These are phyloP conservation scores for Falco cherrug DNA, from an alignment of 2,797 vertebrate genomes.

Conservation along the genomic window DNA sequence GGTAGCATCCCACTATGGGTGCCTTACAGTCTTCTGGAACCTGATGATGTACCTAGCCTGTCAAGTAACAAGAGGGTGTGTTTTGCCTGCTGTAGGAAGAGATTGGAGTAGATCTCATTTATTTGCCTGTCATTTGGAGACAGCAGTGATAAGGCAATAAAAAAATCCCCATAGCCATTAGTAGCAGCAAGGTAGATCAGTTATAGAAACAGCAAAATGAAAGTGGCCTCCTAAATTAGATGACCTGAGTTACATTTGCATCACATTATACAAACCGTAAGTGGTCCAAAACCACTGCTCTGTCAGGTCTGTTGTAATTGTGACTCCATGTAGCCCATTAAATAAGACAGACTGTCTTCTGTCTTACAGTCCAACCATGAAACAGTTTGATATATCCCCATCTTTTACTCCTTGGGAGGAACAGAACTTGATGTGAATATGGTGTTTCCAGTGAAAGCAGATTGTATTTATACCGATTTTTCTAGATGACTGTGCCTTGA, in stretches of 20 bases:
- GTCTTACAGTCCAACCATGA: neutral
- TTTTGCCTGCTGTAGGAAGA: neutral
- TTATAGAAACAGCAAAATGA: neutral
- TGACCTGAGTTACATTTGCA: neutral
- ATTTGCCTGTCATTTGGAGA: neutral
- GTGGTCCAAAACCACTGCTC: neutral
- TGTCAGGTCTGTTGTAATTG: neutral
- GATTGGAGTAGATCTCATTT: neutral
- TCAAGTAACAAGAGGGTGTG: neutral
- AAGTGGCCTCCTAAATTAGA: neutral
- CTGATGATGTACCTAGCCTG: too few species aligned
- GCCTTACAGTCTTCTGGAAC: neutral
- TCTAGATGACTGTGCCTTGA: neutral
- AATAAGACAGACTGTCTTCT: neutral
- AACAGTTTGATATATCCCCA: neutral
- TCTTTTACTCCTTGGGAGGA: neutral
- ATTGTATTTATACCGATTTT: neutral
- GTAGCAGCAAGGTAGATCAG: neutral
- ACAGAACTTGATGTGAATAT: neutral
- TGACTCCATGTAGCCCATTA: neutral
- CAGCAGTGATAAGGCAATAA: neutral
- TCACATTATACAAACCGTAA: neutral
- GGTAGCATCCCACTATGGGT: neutral
- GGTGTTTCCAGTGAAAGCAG: neutral
- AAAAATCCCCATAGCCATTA: neutral